Base-by-base conservation (phyloP, 2,113 vertebrate genomes). In the Sterrhoptilus dennistouni region DNA sequence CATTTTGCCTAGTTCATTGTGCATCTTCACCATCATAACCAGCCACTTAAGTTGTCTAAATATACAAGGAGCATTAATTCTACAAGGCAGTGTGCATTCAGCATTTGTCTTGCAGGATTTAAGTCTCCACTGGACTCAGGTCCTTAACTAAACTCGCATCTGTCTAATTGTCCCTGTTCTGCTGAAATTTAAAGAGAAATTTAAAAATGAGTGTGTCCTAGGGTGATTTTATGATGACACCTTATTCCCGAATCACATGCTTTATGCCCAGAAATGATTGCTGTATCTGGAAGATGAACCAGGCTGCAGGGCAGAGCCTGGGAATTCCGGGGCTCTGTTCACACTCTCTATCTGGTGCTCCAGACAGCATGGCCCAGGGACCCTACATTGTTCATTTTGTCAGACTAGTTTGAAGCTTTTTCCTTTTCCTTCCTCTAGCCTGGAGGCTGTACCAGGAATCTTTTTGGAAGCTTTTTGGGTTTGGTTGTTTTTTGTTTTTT, bases 41-140 rank as follows among this genome's bases (percentile, higher is more conserved):
- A 96, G 91, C 38, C 86, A 89, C 90, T 94, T 92, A 90, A 75
- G 76, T 45, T 77, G 49, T 57, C 83, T 64, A 92, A 92, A 93
- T 75, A 94, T 0, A 14, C 77, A 72, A 56, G 21, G 60, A 88
- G 74, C 85, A 52, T 42, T 96, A 91, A 94, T 90, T 83, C 92
- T 88, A 81, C 92, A 59, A 76, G 78, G 92, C 87, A 94, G 63
- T 3, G 18, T 44, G 60, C 78, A 86, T 64, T 69, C 83, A 77
- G 86, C 56, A 61, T 79, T 91, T 23, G 3, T 65, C 72, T 75
- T 77, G 52, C 83, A 78, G 59, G 24, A 93, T 77, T 23, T 60
- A 63, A 93, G 49, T 52, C 38, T 88, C 54, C 38, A 14, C 6
- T 40, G 25, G 24, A 82, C 56, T 68, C 69, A 24, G 28, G 38